These are phyloP conservation scores for Fistularia tabacaria DNA, from an alignment of 2,797 vertebrate species.

Conservation along the genomic window DNA sequence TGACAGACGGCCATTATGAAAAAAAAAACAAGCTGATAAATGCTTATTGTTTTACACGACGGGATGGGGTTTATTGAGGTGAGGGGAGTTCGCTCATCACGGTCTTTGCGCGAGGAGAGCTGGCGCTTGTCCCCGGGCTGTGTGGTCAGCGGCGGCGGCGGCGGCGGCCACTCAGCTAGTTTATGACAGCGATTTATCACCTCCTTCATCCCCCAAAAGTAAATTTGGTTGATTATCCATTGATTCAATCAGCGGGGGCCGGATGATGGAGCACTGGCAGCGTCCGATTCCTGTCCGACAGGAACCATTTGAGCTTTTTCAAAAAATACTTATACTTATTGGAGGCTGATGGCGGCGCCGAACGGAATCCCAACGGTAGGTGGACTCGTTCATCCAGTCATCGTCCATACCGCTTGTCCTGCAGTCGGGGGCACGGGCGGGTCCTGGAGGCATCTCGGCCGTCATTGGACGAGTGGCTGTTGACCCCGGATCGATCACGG, in stretches of 20 bases:
- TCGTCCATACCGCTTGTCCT: no score
- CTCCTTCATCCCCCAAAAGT: slow-evolving; percentile 26
- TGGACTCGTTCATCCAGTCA: no score
- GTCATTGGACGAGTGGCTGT: no score
- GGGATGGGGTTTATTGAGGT: slow-evolving; percentile 57
- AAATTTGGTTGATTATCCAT: slow-evolving; percentile 51
- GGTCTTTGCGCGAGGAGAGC: slow-evolving; percentile 35
- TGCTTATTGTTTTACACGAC: slow-evolving; percentile 63
- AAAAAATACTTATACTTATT: no score
- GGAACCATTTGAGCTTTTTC: not conserved
- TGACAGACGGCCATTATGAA: slow-evolving; percentile 61
- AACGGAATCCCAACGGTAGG: no score
- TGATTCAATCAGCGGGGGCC: slow-evolving; percentile 56
- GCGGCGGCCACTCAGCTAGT: slow-evolving; percentile 22
- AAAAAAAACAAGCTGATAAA: slow-evolving; percentile 62
- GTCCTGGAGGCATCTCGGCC: no score
- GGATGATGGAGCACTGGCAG: slow-evolving; percentile 35
- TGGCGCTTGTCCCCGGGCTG: slow-evolving; percentile 12
- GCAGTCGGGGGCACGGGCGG: no score
- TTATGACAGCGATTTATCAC: slow-evolving; percentile 66
- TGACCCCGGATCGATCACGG: no score
- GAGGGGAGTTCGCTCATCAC: slow-evolving; percentile 28
- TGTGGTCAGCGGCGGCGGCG: slow-evolving; percentile 42
- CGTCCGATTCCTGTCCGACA: slow-evolving; percentile 30
- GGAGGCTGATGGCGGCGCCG: no score